A percentile compares a stretch with the other conserved stretches of the same genome.
Conservation (phyloP, 2,888 invertebrate species). For the Apeira syringaria region DNA sequence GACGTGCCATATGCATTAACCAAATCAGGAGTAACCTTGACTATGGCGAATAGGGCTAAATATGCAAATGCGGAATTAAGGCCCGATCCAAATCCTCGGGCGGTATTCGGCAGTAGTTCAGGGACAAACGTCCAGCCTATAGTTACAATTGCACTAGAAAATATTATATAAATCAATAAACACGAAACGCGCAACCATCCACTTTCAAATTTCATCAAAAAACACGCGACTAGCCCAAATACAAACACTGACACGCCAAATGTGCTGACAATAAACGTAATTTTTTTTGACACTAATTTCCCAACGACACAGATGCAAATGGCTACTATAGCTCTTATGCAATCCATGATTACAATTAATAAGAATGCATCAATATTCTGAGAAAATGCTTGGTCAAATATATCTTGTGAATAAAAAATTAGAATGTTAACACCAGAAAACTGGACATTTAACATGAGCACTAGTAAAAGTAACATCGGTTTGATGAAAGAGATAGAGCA, state of each 20-base stretch:
- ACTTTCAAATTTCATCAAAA: not conserved
- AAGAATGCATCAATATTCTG: slow-evolving; percentile 11
- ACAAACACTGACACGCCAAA: slow-evolving; percentile 3
- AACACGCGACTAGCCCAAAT: slow-evolving; percentile 1
- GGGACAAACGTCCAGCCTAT: slow-evolving; percentile 44
- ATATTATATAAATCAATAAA: slow-evolving; percentile 6
- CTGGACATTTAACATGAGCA: slow-evolving; percentile 10
- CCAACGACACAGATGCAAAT: slow-evolving; percentile 5
- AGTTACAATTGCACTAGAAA: slow-evolving; percentile 33
- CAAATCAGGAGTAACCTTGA: slow-evolving; percentile 13
- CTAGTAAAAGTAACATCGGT: slow-evolving; percentile 1
- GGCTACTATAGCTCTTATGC: slow-evolving; percentile 1
- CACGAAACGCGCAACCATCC: slow-evolving; percentile 12
- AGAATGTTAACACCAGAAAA: slow-evolving; percentile 12
- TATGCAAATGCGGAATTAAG: slow-evolving; percentile 4
- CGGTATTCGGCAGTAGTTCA: slow-evolving; percentile 41
- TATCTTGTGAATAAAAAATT: slow-evolving; percentile 14
- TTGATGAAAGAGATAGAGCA: slow-evolving; percentile 11
- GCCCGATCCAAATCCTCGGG: slow-evolving; percentile 43
- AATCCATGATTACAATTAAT: slow-evolving; percentile 12
- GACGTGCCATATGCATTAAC: slow-evolving; percentile 6
- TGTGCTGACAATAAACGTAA: not conserved
- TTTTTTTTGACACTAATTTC: slow-evolving; percentile 12
- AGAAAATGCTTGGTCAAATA: slow-evolving; percentile 9
- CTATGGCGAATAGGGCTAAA: slow-evolving; percentile 7